A percentile compares a stretch with the other conserved stretches of the same genome.
These are phyloP conservation scores for Chunga burmeisteri DNA, from an alignment of 2,113 vertebrate genomes.

Conservation along the genomic window DNA sequence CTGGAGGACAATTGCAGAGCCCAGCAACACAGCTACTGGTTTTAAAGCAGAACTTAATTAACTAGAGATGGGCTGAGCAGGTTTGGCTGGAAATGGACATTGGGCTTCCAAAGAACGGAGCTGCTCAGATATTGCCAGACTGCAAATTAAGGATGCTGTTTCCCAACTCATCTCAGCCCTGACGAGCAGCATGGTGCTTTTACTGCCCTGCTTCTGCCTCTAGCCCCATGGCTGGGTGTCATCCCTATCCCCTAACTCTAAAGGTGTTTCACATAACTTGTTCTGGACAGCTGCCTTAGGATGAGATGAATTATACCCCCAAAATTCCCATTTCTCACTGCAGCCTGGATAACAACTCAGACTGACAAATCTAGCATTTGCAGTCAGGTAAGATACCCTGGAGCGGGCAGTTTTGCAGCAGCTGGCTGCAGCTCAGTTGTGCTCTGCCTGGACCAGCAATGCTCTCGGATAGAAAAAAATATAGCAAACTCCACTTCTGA, in stretches of 20 bases:
- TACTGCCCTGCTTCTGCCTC: rapidly evolving
- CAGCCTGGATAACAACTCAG: not conserved
- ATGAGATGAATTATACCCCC: not conserved
- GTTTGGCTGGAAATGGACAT: not conserved
- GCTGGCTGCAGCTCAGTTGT: not conserved
- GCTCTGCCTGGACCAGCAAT: not conserved
- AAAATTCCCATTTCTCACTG: not conserved
- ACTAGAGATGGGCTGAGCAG: not conserved
- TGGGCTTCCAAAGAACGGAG: not conserved
- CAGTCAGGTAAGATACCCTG: too few relatives aligned
- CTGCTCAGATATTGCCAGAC: not conserved
- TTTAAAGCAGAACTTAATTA: conserved; percentile 50
- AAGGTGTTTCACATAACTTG: not conserved
- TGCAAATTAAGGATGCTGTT: not conserved
- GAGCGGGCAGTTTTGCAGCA: not conserved
- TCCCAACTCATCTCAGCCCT: not conserved
- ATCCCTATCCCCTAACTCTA: not conserved
- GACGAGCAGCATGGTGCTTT: not conserved
- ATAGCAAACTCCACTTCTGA: not conserved
- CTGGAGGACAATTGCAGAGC: conserved; percentile 10
- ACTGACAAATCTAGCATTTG: not conserved
- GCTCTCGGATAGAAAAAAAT: not conserved
- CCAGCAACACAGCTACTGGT: not conserved
- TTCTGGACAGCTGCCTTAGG: not conserved
- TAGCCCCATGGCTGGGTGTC: too few relatives aligned